These are phyloP conservation scores for Ectropis grisescens DNA, from an alignment of 1,140 invertebrate genomes.

Conservation along the genomic window DNA sequence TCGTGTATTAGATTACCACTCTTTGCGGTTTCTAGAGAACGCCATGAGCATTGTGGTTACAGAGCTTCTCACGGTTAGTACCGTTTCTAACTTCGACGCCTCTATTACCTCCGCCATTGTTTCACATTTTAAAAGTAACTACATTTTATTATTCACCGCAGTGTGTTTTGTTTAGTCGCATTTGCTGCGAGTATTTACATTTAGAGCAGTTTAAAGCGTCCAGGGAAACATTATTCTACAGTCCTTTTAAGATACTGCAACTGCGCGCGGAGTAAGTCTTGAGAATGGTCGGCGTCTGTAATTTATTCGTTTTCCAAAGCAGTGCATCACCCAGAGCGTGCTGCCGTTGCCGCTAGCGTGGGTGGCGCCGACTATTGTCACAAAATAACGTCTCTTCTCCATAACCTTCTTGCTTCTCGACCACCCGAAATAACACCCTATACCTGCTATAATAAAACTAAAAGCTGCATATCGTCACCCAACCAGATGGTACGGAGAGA, in stretches of 20 bases:
- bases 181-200: too few species aligned
- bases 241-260: constrained; percentile 38
- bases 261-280: constrained; percentile 34
- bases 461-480: constrained; percentile 18
- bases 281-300: constrained; percentile 35
- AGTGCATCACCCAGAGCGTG: constrained; percentile 58
- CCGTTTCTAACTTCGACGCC: constrained; percentile 26
- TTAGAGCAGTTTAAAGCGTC: too few species aligned
- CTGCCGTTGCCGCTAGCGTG: constrained; percentile 41
- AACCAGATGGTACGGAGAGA: constrained; percentile 53
- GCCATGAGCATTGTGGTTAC: constrained; percentile 55
- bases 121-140: constrained; percentile 14
- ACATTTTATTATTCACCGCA: too few species aligned
- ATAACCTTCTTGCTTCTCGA: constrained; percentile 32
- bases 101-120: constrained; percentile 28
- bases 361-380: constrained; percentile 63
- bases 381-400: constrained; percentile 63
- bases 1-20: constrained; percentile 63
- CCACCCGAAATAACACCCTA: constrained; percentile 34
- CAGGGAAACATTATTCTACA: constrained; percentile 29
- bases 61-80: constrained; percentile 47
- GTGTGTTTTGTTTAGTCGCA: too few species aligned
- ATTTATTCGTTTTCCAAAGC: constrained; percentile 66
- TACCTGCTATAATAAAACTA: constrained; percentile 18
- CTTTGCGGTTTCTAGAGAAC: constrained; percentile 60